These are phyloP conservation scores for Sthenelais limicola DNA, from an alignment of 2,888 invertebrate species.

Conservation along the genomic window DNA sequence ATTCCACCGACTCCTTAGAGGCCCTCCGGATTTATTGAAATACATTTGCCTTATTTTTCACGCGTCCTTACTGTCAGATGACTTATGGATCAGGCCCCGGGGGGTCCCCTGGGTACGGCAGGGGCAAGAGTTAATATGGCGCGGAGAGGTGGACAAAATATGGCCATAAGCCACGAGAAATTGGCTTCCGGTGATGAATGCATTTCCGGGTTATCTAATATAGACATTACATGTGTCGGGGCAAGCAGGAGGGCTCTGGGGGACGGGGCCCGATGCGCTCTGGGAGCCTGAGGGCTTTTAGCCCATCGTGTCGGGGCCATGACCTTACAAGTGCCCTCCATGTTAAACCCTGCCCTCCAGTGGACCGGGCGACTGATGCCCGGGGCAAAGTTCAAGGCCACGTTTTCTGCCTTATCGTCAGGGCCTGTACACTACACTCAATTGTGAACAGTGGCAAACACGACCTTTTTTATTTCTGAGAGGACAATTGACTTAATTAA, in stretches of 20 bases:
- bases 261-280: not conserved
- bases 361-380: slow-evolving; percentile 10
- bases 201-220: slow-evolving; percentile 23
- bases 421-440: not conserved
- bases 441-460: not conserved
- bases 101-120: not conserved
- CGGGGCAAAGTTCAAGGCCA: slow-evolving; percentile 23
- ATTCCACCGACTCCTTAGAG: slow-evolving; percentile 23
- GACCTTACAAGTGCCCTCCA: slow-evolving; percentile 23
- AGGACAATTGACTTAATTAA: too few species aligned
- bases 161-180: slow-evolving; percentile 23
- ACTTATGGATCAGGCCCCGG: slow-evolving; percentile 6
- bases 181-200: not conserved
- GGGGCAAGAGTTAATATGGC: not conserved
- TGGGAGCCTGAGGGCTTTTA: not conserved
- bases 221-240: slow-evolving; percentile 3
- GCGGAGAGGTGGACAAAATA: not conserved
- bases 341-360: slow-evolving; percentile 28
- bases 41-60: slow-evolving; percentile 36
- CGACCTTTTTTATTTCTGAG: not conserved
- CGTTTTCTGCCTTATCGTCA: not conserved
- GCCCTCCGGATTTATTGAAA: slow-evolving; percentile 32
- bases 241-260: too few species aligned
- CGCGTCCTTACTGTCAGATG: slow-evolving; percentile 2
- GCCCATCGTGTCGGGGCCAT: not conserved